Conservation (phyloP, 2,888 invertebrate genomes). For the Tinea semifulvella region DNA sequence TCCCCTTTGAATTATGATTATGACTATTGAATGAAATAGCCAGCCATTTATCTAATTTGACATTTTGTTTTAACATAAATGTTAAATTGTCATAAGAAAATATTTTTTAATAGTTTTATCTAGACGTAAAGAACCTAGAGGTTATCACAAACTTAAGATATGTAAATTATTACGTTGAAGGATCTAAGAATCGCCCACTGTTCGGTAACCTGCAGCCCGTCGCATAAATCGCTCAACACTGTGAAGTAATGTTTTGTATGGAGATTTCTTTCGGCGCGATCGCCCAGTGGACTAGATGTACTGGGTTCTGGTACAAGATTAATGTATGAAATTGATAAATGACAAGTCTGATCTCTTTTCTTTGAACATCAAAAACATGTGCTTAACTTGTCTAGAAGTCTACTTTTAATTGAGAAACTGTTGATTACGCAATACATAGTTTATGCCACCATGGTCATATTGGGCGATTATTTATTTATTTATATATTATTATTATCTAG, state of each 20-base stretch:
- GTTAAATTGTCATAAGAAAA: too few relatives aligned
- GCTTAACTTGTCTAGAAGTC: slow-evolving; percentile 7
- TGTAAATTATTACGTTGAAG: too few relatives aligned
- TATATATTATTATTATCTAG: too few relatives aligned
- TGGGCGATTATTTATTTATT: too few relatives aligned
- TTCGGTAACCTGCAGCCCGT: slow-evolving; percentile 41
- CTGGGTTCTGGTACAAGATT: slow-evolving; percentile 56
- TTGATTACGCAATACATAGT: slow-evolving; percentile 2
- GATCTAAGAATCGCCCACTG: slow-evolving; percentile 30
- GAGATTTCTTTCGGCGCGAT: slow-evolving; percentile 64
- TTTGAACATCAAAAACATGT: slow-evolving; percentile 10
- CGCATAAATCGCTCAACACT: slow-evolving; percentile 64
- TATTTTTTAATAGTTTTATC: too few relatives aligned
- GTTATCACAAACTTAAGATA: too few relatives aligned
- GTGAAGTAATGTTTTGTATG: slow-evolving; percentile 64
- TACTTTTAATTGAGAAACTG: slow-evolving; percentile 8
- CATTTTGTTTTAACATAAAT: too few relatives aligned
- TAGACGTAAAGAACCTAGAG: too few relatives aligned
- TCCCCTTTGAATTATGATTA: too few relatives aligned
- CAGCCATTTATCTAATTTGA: too few relatives aligned
- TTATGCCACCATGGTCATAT: too few relatives aligned
- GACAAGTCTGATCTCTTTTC: slow-evolving; percentile 13
- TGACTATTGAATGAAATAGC: too few relatives aligned
- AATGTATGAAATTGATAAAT: slow-evolving; percentile 56
- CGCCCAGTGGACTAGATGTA: slow-evolving; percentile 46